Percentiles rank a stretch among this genome's conserved stretches.
These are phyloP conservation scores for Keiferia lycopersicella DNA, from an alignment of 2,888 invertebrate species.

Conservation along the genomic window DNA sequence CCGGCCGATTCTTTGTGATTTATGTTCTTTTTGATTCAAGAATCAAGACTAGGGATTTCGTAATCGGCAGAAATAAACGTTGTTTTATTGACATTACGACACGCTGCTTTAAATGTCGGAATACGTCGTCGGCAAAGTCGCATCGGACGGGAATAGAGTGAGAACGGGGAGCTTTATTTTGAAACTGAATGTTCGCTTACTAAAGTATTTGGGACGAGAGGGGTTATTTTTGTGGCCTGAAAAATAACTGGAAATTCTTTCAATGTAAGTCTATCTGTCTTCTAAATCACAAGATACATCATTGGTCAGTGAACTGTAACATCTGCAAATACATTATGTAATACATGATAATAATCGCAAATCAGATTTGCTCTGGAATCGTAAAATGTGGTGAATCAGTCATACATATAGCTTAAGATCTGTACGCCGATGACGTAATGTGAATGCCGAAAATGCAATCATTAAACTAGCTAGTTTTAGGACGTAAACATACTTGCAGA, in stretches of 20 bases:
- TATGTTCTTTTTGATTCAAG: slow-evolving; percentile 44
- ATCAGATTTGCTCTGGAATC: slow-evolving; percentile 46
- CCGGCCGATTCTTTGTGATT: slow-evolving; percentile 53
- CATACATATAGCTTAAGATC: slow-evolving; percentile 45
- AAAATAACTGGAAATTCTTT: slow-evolving; percentile 24
- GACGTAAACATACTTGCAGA: slow-evolving; percentile 17
- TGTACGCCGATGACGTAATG: slow-evolving; percentile 27
- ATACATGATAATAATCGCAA: slow-evolving; percentile 33
- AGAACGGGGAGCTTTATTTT: slow-evolving; percentile 70
- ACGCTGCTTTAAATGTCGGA: slow-evolving; percentile 61
- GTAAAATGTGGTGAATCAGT: slow-evolving; percentile 48
- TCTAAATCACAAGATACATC: not conserved
- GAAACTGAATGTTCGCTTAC: slow-evolving; percentile 54
- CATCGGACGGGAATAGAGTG: slow-evolving; percentile 62
- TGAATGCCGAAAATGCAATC: slow-evolving; percentile 24
- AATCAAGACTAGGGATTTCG: slow-evolving; percentile 67
- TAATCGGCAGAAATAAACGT: slow-evolving; percentile 77
- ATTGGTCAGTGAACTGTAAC: slow-evolving; percentile 55
- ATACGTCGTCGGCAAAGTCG: slow-evolving; percentile 45
- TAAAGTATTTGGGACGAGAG: slow-evolving; percentile 38
- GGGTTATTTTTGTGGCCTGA: slow-evolving; percentile 25
- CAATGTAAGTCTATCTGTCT: not conserved
- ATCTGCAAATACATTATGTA: slow-evolving; percentile 19
- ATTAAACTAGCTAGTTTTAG: slow-evolving; percentile 14
- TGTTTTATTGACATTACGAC: slow-evolving; percentile 79